Evolutionary conservation across 1,140 invertebrate genomes (phyloP).

Genomic region (Drosophila bipectinata): DNA sequence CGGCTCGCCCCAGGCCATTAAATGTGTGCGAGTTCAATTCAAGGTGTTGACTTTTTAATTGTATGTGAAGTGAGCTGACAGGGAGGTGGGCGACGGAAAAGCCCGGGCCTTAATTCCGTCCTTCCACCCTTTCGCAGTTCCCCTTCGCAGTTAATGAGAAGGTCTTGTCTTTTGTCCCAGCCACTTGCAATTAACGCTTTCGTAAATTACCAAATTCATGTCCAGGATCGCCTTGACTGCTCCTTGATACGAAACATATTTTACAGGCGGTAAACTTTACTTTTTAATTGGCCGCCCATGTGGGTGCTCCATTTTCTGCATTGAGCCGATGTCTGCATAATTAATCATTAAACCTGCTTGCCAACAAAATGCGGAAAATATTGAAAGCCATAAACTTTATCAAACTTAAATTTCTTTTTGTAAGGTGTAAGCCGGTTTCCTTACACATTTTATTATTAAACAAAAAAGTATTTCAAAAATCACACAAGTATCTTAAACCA

Average conservation of each 20-base stretch:
- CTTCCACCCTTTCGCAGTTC: background rate
- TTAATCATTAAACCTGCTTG: slow-evolving; percentile 45
- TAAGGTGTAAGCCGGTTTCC: too few relatives aligned
- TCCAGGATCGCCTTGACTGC: slow-evolving; percentile 20
- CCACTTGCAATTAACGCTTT: slow-evolving; percentile 36
- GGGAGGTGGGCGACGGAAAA: background rate
- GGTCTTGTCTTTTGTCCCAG: slow-evolving; percentile 3
- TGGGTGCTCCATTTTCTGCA: slow-evolving; percentile 29
- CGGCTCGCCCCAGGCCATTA: slow-evolving; percentile 26
- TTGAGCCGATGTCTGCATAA: slow-evolving; percentile 40
- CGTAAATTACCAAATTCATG: slow-evolving; percentile 40
- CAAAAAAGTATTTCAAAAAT: too few relatives aligned
- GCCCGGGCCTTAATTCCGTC: slow-evolving; percentile 50
- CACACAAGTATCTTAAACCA: too few relatives aligned
- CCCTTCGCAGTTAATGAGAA: slow-evolving; percentile 46
- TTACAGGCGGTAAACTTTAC: slow-evolving; percentile 21
- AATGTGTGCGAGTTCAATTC: slow-evolving; percentile 54
- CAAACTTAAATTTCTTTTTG: background rate
- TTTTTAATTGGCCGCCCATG: slow-evolving; percentile 41
- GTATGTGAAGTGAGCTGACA: slow-evolving; percentile 26
- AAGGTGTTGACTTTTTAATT: slow-evolving; percentile 77
- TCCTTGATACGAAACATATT: slow-evolving; percentile 9
- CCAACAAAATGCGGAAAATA: slow-evolving; percentile 5
- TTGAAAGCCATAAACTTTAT: background rate
- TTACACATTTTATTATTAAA: too few relatives aligned